Percentiles rank a stretch among this genome's conserved stretches.
Evolutionary conservation across 23 tunicate genomes (phyloP).

Genomic region (Botrylloides violaceus): DNA sequence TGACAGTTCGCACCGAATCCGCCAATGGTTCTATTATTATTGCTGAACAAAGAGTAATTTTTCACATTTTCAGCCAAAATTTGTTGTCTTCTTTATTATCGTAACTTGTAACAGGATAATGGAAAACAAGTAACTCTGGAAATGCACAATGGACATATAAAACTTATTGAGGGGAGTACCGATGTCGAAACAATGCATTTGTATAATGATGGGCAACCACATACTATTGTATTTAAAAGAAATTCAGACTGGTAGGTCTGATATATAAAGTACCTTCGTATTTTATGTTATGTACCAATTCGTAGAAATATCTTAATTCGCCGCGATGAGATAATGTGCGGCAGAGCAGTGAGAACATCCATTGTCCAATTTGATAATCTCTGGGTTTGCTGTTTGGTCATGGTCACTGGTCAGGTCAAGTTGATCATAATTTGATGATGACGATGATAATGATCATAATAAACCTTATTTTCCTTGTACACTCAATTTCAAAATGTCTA

Average conservation of each 20-base stretch:
- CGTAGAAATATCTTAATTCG: too few species aligned
- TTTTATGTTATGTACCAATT: too few species aligned
- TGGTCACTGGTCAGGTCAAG: too few species aligned
- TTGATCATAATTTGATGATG: too few species aligned
- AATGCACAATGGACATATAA: constrained; percentile 14
- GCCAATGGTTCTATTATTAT: not conserved
- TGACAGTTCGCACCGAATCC: not conserved
- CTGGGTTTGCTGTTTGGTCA: too few species aligned
- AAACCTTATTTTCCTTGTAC: too few species aligned
- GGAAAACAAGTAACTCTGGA: constrained; percentile 2
- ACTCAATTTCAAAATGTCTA: not conserved
- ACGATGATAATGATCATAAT: too few species aligned
- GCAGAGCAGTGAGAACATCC: too few species aligned
- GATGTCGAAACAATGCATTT: not conserved
- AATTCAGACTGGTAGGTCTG: constrained; percentile 9
- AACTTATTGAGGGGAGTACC: not conserved
- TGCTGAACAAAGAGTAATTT: not conserved
- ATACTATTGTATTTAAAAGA: constrained; percentile 13
- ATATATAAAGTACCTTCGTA: too few species aligned
- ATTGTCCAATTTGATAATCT: too few species aligned
- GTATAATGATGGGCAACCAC: constrained; percentile 27
- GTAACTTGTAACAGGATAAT: not conserved
- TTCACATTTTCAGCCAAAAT: not conserved
- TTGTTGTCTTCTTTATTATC: not conserved
- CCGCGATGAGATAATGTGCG: too few species aligned